Percentiles rank a stretch among this genome's conserved stretches.
Conservation (phyloP, 2,888 invertebrate genomes). For the Gastracanthus pulcherrimus region DNA sequence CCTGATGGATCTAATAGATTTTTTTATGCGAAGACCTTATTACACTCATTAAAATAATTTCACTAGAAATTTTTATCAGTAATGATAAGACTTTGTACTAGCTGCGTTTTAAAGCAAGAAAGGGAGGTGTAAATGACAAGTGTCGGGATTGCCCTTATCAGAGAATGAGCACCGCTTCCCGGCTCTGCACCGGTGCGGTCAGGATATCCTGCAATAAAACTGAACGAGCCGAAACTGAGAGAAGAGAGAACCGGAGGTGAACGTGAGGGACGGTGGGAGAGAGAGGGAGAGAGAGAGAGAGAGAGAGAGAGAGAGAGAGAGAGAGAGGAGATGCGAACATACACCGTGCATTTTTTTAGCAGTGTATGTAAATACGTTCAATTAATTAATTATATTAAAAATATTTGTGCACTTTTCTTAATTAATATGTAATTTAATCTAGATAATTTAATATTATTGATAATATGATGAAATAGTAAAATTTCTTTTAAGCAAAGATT, state of each 20-base stretch:
- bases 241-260: conserved; percentile 58
- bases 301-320: conserved; percentile 14
- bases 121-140: neutral
- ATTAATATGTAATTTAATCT: no score
- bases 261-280: conserved; percentile 47
- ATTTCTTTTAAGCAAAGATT: no score
- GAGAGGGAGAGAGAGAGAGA: conserved; percentile 37
- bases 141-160: conserved; percentile 56
- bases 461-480: no score
- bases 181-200: conserved; percentile 60
- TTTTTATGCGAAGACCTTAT: no score
- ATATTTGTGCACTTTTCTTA: no score
- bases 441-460: no score
- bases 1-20: no score
- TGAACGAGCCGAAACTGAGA: conserved; percentile 62
- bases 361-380: neutral
- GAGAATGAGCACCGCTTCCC: conserved; percentile 62
- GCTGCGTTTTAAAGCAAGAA: neutral
- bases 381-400: no score
- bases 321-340: neutral
- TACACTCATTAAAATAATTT: no score
- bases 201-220: conserved; percentile 69
- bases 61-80: neutral
- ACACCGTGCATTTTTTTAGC: neutral
- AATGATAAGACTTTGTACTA: neutral